phyloP scores from a whole-genome alignment of 2,888 invertebrate genomes.

The Oligia strigilis region DNA sequence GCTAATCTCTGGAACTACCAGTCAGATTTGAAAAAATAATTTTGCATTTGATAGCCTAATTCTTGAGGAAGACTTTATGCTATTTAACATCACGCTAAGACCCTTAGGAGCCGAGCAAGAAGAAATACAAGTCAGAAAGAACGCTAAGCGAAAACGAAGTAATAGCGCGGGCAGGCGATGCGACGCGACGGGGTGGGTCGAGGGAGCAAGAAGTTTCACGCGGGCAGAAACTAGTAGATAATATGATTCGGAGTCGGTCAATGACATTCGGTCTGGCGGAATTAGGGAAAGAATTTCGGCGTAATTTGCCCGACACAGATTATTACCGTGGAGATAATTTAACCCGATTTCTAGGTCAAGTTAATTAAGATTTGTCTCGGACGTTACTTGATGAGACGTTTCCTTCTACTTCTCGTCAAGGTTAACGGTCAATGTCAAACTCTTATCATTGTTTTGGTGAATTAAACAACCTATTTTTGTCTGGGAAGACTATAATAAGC shows the following conservation, averaged over 20 bases:
- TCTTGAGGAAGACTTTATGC: no score
- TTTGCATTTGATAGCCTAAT: no score
- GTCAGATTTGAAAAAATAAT: no score
- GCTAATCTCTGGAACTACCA: no score
- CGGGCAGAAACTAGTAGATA: background rate
- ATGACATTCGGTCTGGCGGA: background rate
- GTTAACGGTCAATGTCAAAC: constrained; percentile 38
- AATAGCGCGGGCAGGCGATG: background rate
- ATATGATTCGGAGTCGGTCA: constrained; percentile 1
- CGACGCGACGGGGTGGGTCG: background rate
- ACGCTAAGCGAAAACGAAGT: background rate
- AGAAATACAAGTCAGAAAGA: no score
- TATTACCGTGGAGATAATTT: constrained; percentile 37
- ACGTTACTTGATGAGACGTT: constrained; percentile 46
- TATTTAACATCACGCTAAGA: no score
- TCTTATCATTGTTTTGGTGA: constrained; percentile 11
- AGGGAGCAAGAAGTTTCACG: background rate
- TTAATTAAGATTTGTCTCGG: constrained; percentile 46
- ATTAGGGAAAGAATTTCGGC: constrained; percentile 8
- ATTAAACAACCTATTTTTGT: constrained; percentile 12
- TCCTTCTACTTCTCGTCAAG: constrained; percentile 45
- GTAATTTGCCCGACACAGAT: constrained; percentile 21
- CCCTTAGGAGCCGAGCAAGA: no score
- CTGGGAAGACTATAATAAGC: background rate
- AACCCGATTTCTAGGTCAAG: constrained; percentile 23